Percentiles rank a stretch among this genome's conserved stretches.
Conservation (phyloP, 2,797 vertebrate species). For the Antrozous pallidus region DNA sequence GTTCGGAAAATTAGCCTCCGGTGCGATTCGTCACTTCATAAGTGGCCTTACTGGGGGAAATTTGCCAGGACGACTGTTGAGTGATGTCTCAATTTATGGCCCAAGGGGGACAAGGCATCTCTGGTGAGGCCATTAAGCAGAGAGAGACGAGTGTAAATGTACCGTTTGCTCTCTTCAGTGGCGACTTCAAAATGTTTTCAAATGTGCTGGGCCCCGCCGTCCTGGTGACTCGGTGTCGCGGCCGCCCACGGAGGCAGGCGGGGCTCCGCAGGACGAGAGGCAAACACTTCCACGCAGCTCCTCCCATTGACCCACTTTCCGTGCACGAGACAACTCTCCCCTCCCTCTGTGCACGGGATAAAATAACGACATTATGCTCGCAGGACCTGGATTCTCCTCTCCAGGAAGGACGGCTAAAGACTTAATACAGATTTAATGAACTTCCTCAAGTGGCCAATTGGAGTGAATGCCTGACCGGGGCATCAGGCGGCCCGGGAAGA, state of each 20-base stretch:
- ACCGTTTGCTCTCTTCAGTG: slow-evolving; percentile 64
- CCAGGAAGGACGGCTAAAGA: neutral
- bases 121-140: slow-evolving; percentile 71
- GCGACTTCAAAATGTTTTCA: slow-evolving; percentile 50
- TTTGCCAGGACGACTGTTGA: slow-evolving; percentile 77
- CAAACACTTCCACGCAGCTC: neutral
- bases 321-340: neutral
- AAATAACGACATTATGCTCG: neutral
- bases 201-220: neutral
- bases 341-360: neutral
- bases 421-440: neutral
- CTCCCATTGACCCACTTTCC: slow-evolving; percentile 38
- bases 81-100: slow-evolving; percentile 78
- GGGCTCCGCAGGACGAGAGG: neutral
- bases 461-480: neutral
- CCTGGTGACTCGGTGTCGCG: neutral
- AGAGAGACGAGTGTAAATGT: slow-evolving; percentile 73
- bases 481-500: neutral
- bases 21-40: slow-evolving; percentile 74
- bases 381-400: slow-evolving; percentile 10
- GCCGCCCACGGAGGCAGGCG: neutral
- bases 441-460: neutral
- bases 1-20: slow-evolving; percentile 71
- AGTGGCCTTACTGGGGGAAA: slow-evolving; percentile 73
- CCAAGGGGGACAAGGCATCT: slow-evolving; percentile 68